Conservation (phyloP, 2,888 invertebrate species). For the Microctonus brassicae region DNA sequence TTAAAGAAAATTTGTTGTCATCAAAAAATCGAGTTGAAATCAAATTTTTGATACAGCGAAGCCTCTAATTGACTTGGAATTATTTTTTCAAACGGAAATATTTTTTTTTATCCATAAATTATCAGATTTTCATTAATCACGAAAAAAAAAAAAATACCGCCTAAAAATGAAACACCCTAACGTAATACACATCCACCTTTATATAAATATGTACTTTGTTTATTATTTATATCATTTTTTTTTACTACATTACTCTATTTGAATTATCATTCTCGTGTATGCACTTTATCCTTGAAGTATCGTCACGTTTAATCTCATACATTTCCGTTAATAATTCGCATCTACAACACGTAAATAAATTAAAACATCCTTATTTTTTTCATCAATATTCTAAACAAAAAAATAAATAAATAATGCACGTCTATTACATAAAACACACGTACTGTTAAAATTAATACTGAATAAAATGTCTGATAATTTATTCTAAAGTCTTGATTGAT, state of each 20-base stretch:
- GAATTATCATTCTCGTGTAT: not conserved
- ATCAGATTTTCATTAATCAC: too few relatives aligned
- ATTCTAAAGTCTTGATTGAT: not conserved
- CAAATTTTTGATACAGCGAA: too few relatives aligned
- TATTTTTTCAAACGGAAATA: too few relatives aligned
- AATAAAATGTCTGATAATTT: not conserved
- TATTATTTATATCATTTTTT: not conserved
- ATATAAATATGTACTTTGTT: not conserved
- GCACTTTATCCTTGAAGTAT: constrained; percentile 6
- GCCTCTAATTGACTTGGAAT: too few relatives aligned
- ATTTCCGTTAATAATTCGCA: not conserved
- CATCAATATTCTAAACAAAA: not conserved
- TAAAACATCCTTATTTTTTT: not conserved
- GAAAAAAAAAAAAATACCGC: too few relatives aligned
- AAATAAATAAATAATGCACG: not conserved
- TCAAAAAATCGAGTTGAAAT: too few relatives aligned
- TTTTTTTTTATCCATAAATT: too few relatives aligned
- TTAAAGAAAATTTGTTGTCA: too few relatives aligned
- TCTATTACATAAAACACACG: too few relatives aligned
- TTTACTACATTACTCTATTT: not conserved
- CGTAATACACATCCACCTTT: not conserved
- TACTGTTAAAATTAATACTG: not conserved
- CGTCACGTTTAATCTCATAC: constrained; percentile 13
- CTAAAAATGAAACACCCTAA: too few relatives aligned
- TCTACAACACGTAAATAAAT: not conserved